These are phyloP conservation scores for Lophura nycthemera DNA, from an alignment of 2,113 vertebrate genomes.

Conservation along the genomic window DNA sequence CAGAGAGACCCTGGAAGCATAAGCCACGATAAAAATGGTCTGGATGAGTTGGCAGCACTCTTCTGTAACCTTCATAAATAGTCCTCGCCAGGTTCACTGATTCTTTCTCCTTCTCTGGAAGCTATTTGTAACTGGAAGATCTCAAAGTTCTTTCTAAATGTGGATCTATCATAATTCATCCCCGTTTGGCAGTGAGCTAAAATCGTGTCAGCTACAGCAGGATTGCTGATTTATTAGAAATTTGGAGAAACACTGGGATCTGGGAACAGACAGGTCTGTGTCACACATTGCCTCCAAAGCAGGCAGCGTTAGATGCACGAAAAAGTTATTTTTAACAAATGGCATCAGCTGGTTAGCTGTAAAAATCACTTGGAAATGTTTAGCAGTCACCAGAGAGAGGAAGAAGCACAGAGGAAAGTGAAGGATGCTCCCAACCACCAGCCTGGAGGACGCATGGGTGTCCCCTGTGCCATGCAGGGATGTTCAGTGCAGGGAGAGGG, in stretches of 20 bases:
- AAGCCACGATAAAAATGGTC: not conserved
- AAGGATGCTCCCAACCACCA: not conserved
- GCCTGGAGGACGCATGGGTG: not conserved
- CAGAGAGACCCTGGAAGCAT: not conserved
- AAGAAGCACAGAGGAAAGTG: not conserved
- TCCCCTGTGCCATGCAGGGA: not conserved
- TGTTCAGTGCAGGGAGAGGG: too few relatives aligned
- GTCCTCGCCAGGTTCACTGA: not conserved
- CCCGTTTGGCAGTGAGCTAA: not conserved
- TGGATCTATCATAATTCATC: constrained; percentile 44
- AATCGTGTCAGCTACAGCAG: not conserved
- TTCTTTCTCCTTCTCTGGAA: not conserved
- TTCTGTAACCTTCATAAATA: not conserved
- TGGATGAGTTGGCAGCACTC: not conserved
- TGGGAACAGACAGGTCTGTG: constrained; percentile 28
- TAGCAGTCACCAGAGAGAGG: not conserved
- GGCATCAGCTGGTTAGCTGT: not conserved
- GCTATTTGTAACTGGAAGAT: constrained; percentile 28
- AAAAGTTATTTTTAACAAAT: not conserved
- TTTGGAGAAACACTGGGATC: not conserved
- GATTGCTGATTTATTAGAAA: constrained; percentile 21
- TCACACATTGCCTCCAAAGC: not conserved
- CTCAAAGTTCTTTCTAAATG: constrained; percentile 51
- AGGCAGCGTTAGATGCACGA: not conserved
- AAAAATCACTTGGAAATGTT: not conserved